phyloP scores from a whole-genome alignment of 2,888 invertebrate species.

The Tetragonisca angustula region DNA sequence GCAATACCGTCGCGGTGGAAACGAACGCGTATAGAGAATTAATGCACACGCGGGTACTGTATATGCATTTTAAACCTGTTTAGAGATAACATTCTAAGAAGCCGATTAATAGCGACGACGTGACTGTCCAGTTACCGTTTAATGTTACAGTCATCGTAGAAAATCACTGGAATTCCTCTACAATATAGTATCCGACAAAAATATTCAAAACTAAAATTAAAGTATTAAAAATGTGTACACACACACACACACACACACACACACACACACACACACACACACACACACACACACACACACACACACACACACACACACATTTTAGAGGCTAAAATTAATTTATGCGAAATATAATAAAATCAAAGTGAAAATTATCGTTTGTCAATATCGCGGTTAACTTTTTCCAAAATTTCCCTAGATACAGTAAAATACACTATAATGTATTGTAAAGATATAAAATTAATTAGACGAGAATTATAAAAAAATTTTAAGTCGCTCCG shows the following conservation, averaged over 20 bases:
- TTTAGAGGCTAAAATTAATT: neutral
- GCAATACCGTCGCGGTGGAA: neutral
- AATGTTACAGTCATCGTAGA: slow-evolving; percentile 22
- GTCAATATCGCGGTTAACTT: neutral
- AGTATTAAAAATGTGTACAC: too few relatives aligned
- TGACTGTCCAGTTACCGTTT: slow-evolving; percentile 25
- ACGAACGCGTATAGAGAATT: neutral
- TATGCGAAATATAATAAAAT: neutral
- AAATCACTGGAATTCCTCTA: slow-evolving; percentile 35
- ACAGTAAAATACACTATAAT: neutral
- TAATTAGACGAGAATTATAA: neutral
- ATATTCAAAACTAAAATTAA: too few relatives aligned
- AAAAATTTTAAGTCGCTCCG: neutral
- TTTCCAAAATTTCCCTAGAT: neutral
- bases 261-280: too few relatives aligned
- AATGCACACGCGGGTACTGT: slow-evolving; percentile 32
- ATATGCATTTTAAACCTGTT: slow-evolving; percentile 55
- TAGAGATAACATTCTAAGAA: slow-evolving; percentile 57
- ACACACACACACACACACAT: too few relatives aligned
- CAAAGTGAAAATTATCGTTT: too few relatives aligned
- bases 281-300: too few relatives aligned
- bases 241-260: too few relatives aligned
- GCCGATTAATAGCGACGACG: slow-evolving; percentile 51
- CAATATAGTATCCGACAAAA: too few relatives aligned
- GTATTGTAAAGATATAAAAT: neutral